A percentile compares a stretch with the other conserved stretches of the same genome.
Evolutionary conservation across 2,888 invertebrate species (phyloP).

Genomic region (Nipponacmea schrenckii): DNA sequence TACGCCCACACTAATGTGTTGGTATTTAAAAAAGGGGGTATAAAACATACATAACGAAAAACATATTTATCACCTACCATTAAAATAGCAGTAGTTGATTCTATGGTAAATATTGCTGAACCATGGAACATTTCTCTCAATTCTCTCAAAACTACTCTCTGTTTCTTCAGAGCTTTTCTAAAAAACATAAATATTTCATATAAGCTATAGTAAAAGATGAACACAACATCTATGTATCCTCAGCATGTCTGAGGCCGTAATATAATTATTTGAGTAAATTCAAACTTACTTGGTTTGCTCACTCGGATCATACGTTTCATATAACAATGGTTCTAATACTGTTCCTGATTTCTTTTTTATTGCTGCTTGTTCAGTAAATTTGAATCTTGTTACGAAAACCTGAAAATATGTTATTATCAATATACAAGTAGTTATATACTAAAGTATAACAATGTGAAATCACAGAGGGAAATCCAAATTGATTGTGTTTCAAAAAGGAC

Average conservation of each 20-base stretch:
- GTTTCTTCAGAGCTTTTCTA: constrained; percentile 58
- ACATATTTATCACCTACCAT: constrained; percentile 39
- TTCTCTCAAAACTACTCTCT: constrained; percentile 58
- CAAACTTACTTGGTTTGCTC: constrained; percentile 55
- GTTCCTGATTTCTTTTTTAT: constrained; percentile 42
- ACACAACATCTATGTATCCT: no score
- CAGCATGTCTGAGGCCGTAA: no score
- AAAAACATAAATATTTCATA: not conserved
- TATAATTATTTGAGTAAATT: no score
- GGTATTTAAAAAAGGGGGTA: no score
- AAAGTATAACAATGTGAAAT: not conserved
- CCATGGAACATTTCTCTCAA: constrained; percentile 62
- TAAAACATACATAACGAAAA: no score
- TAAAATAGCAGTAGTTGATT: constrained; percentile 57
- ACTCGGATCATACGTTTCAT: constrained; percentile 55
- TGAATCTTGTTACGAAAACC: constrained; percentile 67
- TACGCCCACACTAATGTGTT: no score
- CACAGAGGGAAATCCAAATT: not conserved
- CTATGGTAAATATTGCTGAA: constrained; percentile 63
- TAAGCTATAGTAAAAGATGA: no score
- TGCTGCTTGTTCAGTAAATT: constrained; percentile 52
- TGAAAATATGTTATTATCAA: constrained; percentile 28
- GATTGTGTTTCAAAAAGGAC: not conserved
- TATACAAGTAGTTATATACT: not conserved
- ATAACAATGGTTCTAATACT: constrained; percentile 53